phyloP scores from a whole-genome alignment of 92 coral and sea anemone genomes.

The Blastomussa wellsi region DNA sequence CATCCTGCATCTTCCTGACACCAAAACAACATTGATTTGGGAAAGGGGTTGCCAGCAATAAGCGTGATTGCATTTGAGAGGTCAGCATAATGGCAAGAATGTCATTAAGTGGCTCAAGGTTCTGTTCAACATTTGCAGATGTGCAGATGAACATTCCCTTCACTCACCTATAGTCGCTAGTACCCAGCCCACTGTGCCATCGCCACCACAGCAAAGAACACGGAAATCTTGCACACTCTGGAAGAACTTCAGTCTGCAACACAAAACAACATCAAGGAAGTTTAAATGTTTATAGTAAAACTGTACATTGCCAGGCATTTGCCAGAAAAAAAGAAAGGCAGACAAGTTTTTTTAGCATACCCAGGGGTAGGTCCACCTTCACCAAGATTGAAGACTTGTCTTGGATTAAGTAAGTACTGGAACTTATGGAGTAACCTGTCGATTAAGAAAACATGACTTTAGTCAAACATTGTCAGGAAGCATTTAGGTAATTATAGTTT shows the following conservation, averaged over 20 bases:
- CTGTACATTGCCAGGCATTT: background rate
- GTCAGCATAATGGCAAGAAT: background rate
- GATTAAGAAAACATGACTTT: background rate
- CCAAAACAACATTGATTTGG: background rate
- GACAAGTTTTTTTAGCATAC: constrained; percentile 55
- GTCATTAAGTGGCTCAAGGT: background rate
- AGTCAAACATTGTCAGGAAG: too few relatives aligned
- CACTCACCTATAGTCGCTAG: constrained; percentile 86
- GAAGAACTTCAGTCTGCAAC: constrained; percentile 88
- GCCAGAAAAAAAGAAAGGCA: background rate
- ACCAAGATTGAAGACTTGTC: constrained; percentile 96
- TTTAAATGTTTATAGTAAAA: background rate
- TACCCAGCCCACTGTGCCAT: constrained; percentile 99
- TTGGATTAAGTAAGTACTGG: constrained; percentile 91
- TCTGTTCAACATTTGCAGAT: background rate
- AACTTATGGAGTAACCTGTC: constrained; percentile 87
- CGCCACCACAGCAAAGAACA: constrained; percentile 98
- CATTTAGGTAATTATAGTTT: too few relatives aligned
- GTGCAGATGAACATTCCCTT: background rate
- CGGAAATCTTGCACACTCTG: constrained; percentile 80
- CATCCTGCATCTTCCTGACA: background rate
- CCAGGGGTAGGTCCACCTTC: constrained; percentile 98
- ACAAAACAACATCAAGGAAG: background rate
- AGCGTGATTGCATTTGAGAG: too few relatives aligned
- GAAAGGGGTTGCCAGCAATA: too few relatives aligned